Evolutionary conservation across 2,797 vertebrate genomes (phyloP).

Genomic region (Natrix natrix): DNA sequence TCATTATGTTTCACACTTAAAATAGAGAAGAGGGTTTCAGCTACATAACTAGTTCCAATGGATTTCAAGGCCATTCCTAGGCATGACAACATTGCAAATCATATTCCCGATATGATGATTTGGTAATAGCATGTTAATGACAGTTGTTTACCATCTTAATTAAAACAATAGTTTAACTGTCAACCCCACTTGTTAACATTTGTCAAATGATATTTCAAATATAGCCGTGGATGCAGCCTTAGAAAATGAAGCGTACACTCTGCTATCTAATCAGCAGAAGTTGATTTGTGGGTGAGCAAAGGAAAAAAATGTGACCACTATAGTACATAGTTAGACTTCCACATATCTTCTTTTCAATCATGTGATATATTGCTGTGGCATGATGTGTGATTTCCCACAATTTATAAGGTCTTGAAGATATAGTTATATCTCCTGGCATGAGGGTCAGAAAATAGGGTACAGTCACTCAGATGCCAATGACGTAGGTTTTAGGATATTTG

Average conservation of each 20-base stretch:
- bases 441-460: neutral
- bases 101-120: constrained; percentile 14
- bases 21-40: constrained; percentile 1
- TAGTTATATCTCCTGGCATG: neutral
- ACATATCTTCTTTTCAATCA: neutral
- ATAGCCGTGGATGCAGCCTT: neutral
- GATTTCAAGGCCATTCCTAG: constrained; percentile 16
- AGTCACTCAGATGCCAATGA: neutral
- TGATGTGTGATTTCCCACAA: neutral
- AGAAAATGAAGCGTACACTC: neutral
- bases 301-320: constrained; percentile 22
- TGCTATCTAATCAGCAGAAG: neutral
- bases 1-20: neutral
- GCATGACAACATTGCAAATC: constrained; percentile 28
- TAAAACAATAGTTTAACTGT: constrained; percentile 35
- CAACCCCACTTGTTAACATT: constrained; percentile 30
- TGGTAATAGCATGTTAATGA: constrained; percentile 26
- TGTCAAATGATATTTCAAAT: constrained; percentile 16
- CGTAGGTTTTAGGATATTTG: neutral
- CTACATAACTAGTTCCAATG: constrained; percentile 43
- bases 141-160: constrained; percentile 30
- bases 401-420: neutral
- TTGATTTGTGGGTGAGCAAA: constrained; percentile 21
- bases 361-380: neutral
- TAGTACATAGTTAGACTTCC: neutral